Evolutionary conservation across 2,888 invertebrate genomes (phyloP), one percentile per base, ranked within the genome.

Genomic region (Bursaphelenchus okinawaensis): DNA sequence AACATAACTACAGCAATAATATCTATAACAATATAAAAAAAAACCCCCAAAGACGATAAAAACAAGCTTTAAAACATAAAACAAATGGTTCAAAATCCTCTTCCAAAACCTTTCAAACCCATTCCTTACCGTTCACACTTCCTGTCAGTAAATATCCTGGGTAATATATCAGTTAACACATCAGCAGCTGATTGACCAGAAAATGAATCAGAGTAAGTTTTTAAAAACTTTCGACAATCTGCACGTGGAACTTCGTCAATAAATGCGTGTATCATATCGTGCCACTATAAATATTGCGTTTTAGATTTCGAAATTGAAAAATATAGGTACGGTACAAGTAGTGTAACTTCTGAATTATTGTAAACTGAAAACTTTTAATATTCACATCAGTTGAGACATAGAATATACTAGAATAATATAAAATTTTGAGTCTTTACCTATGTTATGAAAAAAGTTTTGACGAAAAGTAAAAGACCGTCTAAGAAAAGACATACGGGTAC

Each of bases 271-370:
- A 56, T 56, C 26, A 56, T 19, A 23, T 56, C 56, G n/a, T 19
- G 20, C 56, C 56, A 56, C 56, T 56, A 27, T 12, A 56, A 56
- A 26, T n/a, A 12, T n/a, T 40, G 40, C 40, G n/a, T 40, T 40
- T n/a, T 40, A 40, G n/a, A 12, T 12, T 40, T 9, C 40, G n/a
- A 40, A 40, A 9, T 9, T 1, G 6, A 52, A 52, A 1, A 52
- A 52, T 9, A n/a, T n/a, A n/a, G n/a, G n/a, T n/a, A n/a, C n/a
- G n/a, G n/a, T n/a, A n/a, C n/a, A n/a, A n/a, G n/a, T n/a, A n/a
- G n/a, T n/a, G n/a, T n/a, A n/a, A n/a, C n/a, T n/a, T n/a, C n/a
- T n/a, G n/a, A n/a, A n/a, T n/a, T n/a, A n/a, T n/a, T n/a, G n/a
- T n/a, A n/a, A n/a, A n/a, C n/a, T n/a, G n/a, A n/a, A n/a, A n/a